Percentiles rank a stretch among this genome's conserved stretches.
These are phyloP conservation scores for Cirrhinus molitorella DNA, from an alignment of 2,797 vertebrate species.

Conservation along the genomic window DNA sequence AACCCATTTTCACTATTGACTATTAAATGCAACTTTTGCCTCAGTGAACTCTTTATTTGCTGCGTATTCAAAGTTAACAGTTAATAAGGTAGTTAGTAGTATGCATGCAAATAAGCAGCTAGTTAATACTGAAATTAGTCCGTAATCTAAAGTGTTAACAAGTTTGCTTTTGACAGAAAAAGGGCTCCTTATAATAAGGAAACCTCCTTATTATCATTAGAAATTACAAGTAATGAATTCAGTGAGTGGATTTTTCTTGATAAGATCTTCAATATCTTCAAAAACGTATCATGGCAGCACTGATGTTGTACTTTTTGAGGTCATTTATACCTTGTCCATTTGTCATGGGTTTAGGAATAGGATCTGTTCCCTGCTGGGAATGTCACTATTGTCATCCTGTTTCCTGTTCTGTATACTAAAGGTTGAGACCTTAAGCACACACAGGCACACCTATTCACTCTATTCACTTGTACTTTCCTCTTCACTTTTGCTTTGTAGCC, in stretches of 20 bases:
- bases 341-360: not conserved
- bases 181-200: too few relatives aligned
- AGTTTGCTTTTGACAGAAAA: not conserved
- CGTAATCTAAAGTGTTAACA: not conserved
- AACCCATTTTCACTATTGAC: too few relatives aligned
- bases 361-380: not conserved
- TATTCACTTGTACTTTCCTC: not conserved
- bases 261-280: not conserved
- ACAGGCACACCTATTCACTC: not conserved
- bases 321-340: not conserved
- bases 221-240: not conserved
- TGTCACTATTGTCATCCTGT: not conserved
- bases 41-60: too few relatives aligned
- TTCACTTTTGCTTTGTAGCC: not conserved
- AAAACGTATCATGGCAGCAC: not conserved
- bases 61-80: too few relatives aligned
- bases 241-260: not conserved
- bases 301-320: not conserved
- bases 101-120: too few relatives aligned
- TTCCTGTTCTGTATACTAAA: slow-evolving; percentile 10
- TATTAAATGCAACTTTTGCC: too few relatives aligned
- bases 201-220: not conserved
- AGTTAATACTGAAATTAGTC: not conserved
- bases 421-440: not conserved
- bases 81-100: too few relatives aligned